A percentile compares a stretch with the other conserved stretches of the same genome.
These are phyloP conservation scores for Drosophila mimetica DNA, from an alignment of 2,888 invertebrate species.

Conservation along the genomic window DNA sequence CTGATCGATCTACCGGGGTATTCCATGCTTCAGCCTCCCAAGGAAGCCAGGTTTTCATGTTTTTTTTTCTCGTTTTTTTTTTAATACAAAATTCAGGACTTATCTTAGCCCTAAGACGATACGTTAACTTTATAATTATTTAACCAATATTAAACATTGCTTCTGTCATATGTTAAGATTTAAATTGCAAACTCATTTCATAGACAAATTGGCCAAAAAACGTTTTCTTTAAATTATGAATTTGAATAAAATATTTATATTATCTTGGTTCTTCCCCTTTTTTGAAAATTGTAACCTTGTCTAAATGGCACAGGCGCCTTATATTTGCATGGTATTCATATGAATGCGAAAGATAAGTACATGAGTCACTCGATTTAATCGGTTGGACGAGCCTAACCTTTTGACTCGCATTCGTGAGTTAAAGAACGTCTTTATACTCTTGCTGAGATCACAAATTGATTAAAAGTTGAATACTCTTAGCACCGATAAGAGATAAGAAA, in stretches of 20 bases:
- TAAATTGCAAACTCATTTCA: not conserved
- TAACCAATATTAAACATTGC: not conserved
- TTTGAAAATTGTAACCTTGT: not conserved
- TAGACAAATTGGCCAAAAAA: not conserved
- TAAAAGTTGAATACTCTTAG: not conserved
- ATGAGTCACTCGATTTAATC: not conserved
- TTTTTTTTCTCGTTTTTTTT: constrained; percentile 12
- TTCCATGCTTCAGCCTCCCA: not conserved
- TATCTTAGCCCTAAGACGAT: not conserved
- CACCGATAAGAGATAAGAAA: constrained; percentile 3
- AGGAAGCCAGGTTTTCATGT: not conserved
- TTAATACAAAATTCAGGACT: constrained; percentile 4
- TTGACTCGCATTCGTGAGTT: not conserved
- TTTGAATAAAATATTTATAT: no score
- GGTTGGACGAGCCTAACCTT: no score
- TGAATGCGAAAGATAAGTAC: not conserved
- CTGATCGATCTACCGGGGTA: not conserved
- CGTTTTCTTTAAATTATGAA: no score
- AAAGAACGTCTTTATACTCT: not conserved
- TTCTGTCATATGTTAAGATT: not conserved
- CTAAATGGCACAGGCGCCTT: not conserved
- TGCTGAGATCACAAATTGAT: not conserved
- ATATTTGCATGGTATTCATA: not conserved
- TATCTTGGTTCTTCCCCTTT: not conserved
- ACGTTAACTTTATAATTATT: constrained; percentile 2